Percentiles rank a stretch among this genome's conserved stretches.
phyloP scores from a whole-genome alignment of 2,797 vertebrate species.

The Dendrocincla fuliginosa region DNA sequence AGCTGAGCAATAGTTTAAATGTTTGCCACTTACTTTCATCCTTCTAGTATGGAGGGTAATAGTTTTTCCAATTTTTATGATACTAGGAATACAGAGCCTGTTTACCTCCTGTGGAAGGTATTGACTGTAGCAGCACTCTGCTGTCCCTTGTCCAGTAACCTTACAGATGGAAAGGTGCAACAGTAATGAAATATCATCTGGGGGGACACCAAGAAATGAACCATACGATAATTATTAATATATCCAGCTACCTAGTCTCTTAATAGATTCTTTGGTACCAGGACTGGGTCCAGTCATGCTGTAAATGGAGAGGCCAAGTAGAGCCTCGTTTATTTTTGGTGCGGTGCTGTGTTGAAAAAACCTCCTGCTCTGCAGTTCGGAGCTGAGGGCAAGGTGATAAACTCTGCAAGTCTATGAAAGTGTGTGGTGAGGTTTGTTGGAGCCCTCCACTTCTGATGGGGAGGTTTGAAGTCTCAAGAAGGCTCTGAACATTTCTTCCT shows the following conservation, averaged over 20 bases:
- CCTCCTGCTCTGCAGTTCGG: no score
- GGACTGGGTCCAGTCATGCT: background rate
- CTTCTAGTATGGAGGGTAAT: background rate
- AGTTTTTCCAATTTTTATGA: background rate
- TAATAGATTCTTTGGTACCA: background rate
- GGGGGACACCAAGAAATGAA: background rate
- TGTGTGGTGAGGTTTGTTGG: background rate
- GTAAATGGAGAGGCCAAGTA: background rate
- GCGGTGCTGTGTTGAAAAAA: no score
- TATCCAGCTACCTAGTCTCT: background rate
- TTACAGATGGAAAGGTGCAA: background rate
- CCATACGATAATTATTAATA: background rate
- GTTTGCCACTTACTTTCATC: background rate
- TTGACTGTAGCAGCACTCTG: background rate
- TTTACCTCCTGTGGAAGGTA: background rate
- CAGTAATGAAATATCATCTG: background rate
- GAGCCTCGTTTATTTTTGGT: background rate
- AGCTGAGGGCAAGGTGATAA: background rate
- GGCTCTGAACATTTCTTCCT: background rate
- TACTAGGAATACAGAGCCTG: background rate
- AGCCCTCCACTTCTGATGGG: background rate
- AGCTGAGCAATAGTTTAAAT: background rate
- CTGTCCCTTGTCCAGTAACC: rapidly evolving
- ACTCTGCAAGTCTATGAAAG: rapidly evolving
- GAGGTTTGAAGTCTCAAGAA: background rate